A percentile compares a stretch with the other conserved stretches of the same genome.
Evolutionary conservation across 1,140 invertebrate genomes (phyloP).

Genomic region (Lanistes nyassanus): DNA sequence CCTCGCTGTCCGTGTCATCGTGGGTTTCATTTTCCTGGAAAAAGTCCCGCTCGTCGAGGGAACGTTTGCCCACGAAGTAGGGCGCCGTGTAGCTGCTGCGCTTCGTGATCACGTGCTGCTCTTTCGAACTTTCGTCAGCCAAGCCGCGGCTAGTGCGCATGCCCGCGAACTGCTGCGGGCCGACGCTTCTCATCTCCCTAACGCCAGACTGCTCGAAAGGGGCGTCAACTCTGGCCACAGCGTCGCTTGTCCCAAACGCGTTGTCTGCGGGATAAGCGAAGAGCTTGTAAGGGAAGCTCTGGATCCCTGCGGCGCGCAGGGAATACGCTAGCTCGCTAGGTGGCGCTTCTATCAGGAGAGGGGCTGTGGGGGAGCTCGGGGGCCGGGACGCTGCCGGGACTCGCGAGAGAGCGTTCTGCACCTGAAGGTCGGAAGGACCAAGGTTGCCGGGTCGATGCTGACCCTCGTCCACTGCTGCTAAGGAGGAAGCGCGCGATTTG

Average conservation of each 20-base stretch:
- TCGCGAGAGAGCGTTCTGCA: too few species aligned
- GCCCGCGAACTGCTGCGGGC: background rate
- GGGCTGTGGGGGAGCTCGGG: too few species aligned
- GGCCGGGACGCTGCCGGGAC: too few species aligned
- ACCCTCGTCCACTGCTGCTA: too few species aligned
- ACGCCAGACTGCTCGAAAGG: background rate
- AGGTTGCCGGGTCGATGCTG: too few species aligned
- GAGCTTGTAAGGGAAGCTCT: too few species aligned
- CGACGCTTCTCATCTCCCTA: background rate
- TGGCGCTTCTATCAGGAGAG: too few species aligned
- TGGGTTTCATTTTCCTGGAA: background rate
- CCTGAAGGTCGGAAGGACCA: too few species aligned
- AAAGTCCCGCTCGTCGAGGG: background rate
- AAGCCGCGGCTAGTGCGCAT: background rate
- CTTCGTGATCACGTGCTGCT: background rate
- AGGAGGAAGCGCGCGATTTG: too few species aligned
- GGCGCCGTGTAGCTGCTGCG: slow-evolving; percentile 13
- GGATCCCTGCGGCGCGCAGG: too few species aligned
- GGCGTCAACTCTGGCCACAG: background rate
- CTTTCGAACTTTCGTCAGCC: background rate
- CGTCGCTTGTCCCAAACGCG: background rate
- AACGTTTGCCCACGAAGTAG: slow-evolving; percentile 24
- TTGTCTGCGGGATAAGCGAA: background rate
- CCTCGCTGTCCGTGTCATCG: background rate
- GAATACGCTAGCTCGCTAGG: too few species aligned